Evolutionary conservation across 1,140 invertebrate species (phyloP).

Genomic region (Leptinotarsa undecemlineata): DNA sequence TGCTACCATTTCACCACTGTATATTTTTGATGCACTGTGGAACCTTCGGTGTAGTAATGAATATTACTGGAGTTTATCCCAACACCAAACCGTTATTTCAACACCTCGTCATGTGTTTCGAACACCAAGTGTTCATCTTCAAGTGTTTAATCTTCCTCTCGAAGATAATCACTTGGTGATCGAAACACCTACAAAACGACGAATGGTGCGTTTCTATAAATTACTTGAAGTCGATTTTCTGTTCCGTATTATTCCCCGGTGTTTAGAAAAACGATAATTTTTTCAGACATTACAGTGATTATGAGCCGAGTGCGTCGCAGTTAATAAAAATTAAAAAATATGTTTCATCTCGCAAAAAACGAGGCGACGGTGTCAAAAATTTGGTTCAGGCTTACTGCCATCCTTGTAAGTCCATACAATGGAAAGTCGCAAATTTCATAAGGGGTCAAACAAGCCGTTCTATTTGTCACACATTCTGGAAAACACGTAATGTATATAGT

Average conservation of each 20-base stretch:
- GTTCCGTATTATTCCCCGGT: not conserved
- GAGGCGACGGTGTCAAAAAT: constrained; percentile 15
- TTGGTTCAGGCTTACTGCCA: not conserved
- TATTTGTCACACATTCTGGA: not conserved
- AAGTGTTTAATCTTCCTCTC: too few relatives aligned
- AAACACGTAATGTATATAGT: not conserved
- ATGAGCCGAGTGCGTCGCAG: constrained; percentile 27
- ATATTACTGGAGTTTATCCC: too few relatives aligned
- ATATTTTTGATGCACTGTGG: too few relatives aligned
- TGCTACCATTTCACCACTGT: too few relatives aligned
- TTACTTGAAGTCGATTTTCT: too few relatives aligned
- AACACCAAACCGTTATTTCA: too few relatives aligned
- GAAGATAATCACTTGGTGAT: too few relatives aligned
- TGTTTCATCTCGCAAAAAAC: constrained; percentile 15
- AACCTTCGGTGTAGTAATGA: too few relatives aligned
- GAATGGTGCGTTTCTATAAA: too few relatives aligned
- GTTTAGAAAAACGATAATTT: not conserved
- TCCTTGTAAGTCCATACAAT: constrained; percentile 12
- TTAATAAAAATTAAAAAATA: constrained; percentile 8
- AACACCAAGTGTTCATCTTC: too few relatives aligned
- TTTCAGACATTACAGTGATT: constrained; percentile 9
- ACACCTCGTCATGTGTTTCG: too few relatives aligned
- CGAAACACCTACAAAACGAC: too few relatives aligned
- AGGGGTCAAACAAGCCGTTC: not conserved
- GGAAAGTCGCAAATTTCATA: not conserved